Conservation (phyloP, 2,113 vertebrate species). For the Callipepla squamata region DNA sequence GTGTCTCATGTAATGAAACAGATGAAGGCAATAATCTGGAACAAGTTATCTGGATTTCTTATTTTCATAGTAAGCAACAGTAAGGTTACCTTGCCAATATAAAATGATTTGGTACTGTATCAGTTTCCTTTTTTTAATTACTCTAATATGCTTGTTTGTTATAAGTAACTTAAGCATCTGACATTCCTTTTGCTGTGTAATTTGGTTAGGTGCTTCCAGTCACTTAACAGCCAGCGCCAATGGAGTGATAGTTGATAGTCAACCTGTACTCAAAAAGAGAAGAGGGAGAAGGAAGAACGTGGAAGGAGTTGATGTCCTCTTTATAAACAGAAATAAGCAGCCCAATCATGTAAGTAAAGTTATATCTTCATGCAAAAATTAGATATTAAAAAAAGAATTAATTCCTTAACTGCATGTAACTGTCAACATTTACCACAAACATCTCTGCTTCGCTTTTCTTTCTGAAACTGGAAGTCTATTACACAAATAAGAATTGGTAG, state of each 20-base stretch:
- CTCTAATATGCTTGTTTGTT: background rate
- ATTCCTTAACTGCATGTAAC: background rate
- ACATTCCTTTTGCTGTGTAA: background rate
- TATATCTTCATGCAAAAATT: background rate
- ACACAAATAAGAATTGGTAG: background rate
- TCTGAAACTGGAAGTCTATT: background rate
- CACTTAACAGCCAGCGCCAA: slow-evolving; percentile 86
- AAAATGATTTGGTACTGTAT: background rate
- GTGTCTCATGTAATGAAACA: background rate
- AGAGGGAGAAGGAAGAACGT: slow-evolving; percentile 96
- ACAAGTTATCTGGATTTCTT: background rate
- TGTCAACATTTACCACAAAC: background rate
- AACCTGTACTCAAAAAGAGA: slow-evolving; percentile 90
- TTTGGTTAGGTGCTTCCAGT: slow-evolving; percentile 78
- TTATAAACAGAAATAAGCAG: slow-evolving; percentile 86
- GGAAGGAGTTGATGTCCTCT: slow-evolving; percentile 92
- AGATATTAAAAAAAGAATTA: background rate
- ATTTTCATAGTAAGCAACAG: background rate
- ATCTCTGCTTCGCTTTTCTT: background rate
- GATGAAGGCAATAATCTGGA: background rate
- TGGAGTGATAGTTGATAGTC: slow-evolving; percentile 84
- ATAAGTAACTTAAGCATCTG: background rate
- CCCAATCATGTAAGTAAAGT: slow-evolving; percentile 85
- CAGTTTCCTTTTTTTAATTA: background rate
- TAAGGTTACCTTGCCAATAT: background rate